phyloP scores from a whole-genome alignment of 2,888 invertebrate genomes.

The Cephalotes varians region DNA sequence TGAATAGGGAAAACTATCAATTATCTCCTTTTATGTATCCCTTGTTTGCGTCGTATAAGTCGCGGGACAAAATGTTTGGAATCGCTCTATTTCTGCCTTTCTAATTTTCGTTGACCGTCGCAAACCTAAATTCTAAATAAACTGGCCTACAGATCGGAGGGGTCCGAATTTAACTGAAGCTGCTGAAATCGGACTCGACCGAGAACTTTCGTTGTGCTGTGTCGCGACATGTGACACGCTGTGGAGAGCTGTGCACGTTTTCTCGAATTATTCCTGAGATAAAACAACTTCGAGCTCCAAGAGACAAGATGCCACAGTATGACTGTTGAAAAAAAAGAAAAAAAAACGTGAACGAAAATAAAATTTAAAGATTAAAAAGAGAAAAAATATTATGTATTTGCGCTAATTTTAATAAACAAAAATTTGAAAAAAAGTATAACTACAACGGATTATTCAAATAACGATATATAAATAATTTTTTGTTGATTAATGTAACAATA shows the following conservation, averaged over 20 bases:
- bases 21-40: neutral
- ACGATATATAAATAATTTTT: neutral
- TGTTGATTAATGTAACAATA: neutral
- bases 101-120: slow-evolving; percentile 11
- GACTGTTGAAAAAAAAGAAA: neutral
- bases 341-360: neutral
- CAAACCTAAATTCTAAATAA: slow-evolving; percentile 41
- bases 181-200: slow-evolving; percentile 44
- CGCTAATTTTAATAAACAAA: neutral
- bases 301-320: neutral
- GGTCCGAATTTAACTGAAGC: slow-evolving; percentile 38
- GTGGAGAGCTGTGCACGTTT: neutral
- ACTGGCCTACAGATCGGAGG: neutral
- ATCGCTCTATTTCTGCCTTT: slow-evolving; percentile 35
- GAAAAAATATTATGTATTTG: neutral
- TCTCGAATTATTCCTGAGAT: slow-evolving; percentile 13
- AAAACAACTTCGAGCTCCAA: neutral
- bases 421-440: neutral
- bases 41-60: neutral
- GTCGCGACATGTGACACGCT: slow-evolving; percentile 22
- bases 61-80: neutral
- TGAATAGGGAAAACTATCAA: neutral
- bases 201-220: slow-evolving; percentile 36
- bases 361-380: neutral
- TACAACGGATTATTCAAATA: neutral